A percentile compares a stretch with the other conserved stretches of the same genome.
These are phyloP conservation scores for Eulemur rufifrons DNA, from an alignment of 2,113 vertebrate species.

Conservation along the genomic window DNA sequence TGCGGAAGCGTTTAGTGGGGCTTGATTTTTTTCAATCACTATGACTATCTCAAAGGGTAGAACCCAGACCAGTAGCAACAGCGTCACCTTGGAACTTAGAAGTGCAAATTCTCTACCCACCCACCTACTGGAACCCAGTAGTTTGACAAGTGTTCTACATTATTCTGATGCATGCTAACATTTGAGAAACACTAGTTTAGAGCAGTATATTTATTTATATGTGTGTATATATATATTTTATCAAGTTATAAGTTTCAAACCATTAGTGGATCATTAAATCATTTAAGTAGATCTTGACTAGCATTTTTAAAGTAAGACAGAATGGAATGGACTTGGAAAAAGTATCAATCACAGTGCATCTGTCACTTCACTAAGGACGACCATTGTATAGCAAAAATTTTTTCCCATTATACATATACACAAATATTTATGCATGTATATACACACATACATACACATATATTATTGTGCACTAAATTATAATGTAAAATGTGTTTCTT, in stretches of 20 bases:
- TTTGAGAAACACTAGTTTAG: not conserved
- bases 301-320: slow-evolving; percentile 1
- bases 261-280: not conserved
- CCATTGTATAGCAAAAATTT: not conserved
- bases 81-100: not conserved
- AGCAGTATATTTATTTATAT: not conserved
- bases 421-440: not conserved
- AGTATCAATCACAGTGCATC: not conserved
- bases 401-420: not conserved
- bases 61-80: not conserved
- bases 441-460: not conserved
- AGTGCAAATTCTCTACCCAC: not conserved
- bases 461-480: not conserved
- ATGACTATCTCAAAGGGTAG: not conserved
- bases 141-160: not conserved
- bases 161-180: not conserved
- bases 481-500: slow-evolving; percentile 20
- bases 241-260: not conserved
- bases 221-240: not conserved
- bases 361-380: not conserved
- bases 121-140: not conserved
- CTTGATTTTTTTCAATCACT: not conserved
- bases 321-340: not conserved
- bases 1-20: not conserved
- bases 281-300: not conserved